Evolutionary conservation across 2,113 vertebrate species (phyloP), one percentile per base, ranked within the genome.

Genomic region (Austrofundulus limnaeus): DNA sequence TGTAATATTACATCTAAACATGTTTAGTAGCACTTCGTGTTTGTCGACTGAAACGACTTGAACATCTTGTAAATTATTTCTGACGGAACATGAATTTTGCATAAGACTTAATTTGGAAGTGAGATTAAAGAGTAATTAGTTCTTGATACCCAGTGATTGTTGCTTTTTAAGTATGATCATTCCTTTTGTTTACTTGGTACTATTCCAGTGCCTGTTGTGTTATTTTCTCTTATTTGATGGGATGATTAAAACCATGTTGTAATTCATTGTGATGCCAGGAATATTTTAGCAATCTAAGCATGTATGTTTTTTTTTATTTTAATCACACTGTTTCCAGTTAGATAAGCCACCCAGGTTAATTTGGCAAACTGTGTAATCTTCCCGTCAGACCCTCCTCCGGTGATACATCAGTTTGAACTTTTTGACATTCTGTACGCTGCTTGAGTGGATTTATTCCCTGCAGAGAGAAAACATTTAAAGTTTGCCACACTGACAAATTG

Each of bases 71-170:
- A 46, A 65, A 61, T 77, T 71, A 6, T 66, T n/a, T 54, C 48
- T 68, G 61, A 66, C 73, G 61, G 70, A 51, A 63, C 73, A 73
- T 78, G 19, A 57, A 83, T 83, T 70, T 47, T 54, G 28, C 72
- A 28, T 47, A 43, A 31, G 16, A 39, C 42, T 77, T 75, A 10
- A 72, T 74, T 78, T 77, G 56, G 53, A 63, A 81, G 45, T 70
- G 54, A 70, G 38, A 77, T 80, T 80, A 82, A 70, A 70, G 34
- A 55, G 21, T 62, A 75, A 86, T 81, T 81, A 64, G 54, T 50
- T 64, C 39, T 34, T 70, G 70, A 62, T 62, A 65, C 47, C 47
- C 48, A 80, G 13, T 71, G 65, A 74, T 78, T 82, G 73, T 80
- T 67, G 5, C 52, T 28, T 25, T 39, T 56, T 67, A 47, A 77